Evolutionary conservation across 2,797 vertebrate genomes (phyloP).

Genomic region (Spinus pinus): DNA sequence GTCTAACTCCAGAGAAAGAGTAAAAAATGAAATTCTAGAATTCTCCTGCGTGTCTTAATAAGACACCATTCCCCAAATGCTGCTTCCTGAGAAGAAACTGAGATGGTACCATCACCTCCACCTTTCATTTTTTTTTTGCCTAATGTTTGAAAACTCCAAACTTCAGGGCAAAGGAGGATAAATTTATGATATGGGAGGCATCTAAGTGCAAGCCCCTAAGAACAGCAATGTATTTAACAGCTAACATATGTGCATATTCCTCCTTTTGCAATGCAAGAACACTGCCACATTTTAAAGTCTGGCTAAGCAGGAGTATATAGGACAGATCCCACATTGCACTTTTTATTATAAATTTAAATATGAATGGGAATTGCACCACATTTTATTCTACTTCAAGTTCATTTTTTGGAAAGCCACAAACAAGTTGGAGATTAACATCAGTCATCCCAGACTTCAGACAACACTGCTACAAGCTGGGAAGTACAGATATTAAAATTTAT

Average conservation of each 20-base stretch:
- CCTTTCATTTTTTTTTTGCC: neutral
- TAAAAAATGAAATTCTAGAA: neutral
- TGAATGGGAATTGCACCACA: slow-evolving; percentile 48
- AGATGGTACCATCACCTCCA: neutral
- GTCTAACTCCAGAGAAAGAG: neutral
- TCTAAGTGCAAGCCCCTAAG: neutral
- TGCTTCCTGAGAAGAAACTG: neutral
- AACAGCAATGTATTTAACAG: slow-evolving; percentile 9
- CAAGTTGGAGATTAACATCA: slow-evolving; percentile 70
- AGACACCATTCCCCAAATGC: neutral
- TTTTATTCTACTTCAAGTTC: slow-evolving; percentile 61
- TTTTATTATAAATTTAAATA: slow-evolving; percentile 36
- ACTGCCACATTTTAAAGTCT: slow-evolving; percentile 9
- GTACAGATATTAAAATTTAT: slow-evolving; percentile 71
- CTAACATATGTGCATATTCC: neutral
- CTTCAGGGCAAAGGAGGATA: neutral
- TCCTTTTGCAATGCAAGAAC: neutral
- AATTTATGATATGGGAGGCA: slow-evolving; percentile 2
- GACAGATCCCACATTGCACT: neutral
- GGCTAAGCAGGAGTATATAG: neutral
- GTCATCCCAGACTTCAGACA: slow-evolving; percentile 69
- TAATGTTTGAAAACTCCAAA: neutral
- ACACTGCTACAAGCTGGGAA: slow-evolving; percentile 65
- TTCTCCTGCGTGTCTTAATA: neutral
- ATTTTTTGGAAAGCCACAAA: slow-evolving; percentile 70